Evolutionary conservation across 2,888 invertebrate genomes (phyloP), one percentile per base, ranked within the genome.

Genomic region (Patella ulyssiponensis): DNA sequence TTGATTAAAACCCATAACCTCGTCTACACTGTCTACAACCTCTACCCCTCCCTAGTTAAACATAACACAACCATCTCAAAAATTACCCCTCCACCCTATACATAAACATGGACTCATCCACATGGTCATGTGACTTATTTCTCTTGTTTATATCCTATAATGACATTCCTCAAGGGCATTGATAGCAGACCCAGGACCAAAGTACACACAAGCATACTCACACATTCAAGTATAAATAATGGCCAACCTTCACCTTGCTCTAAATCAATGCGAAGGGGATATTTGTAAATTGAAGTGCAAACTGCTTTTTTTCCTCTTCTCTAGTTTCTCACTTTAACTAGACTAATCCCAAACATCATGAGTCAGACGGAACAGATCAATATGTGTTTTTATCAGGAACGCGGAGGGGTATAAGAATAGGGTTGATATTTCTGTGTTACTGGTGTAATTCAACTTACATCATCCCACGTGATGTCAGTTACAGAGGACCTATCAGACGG

Each of bases 171-270:
- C 75, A 75, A 75, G 75, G 75, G 75, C 75, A 70, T 54, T 52
- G 53, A 75, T 64, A 64, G 64, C 64, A 64, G 64, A 64, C 64
- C 64, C 64, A 9, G 14, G 64, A 64, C 20, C 64, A 64, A 64
- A 64, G 64, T 64, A 64, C 64, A 64, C 44, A 44, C 44, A 44
- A 44, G 64, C 23, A 20, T 64, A 64, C 64, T 12, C 23, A 74
- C 58, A 64, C 64, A 74, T 33, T 44, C 74, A 74, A 74, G 64
- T 74, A 74, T 74, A 74, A 74, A 74, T 74, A 79, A 74, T 69
- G 71, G 74, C 51, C 58, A 76, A 77, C 81, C 81, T 77, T 81
- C 77, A 81, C 79, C 73, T 77, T 77, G 44, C 44, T 44, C 44
- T 44, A 44, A 44, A 44, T 44, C 44, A 44, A 44, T 44, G 44